Evolutionary conservation across 2,113 vertebrate species (phyloP).

Genomic region (Triplophysa tibetana): DNA sequence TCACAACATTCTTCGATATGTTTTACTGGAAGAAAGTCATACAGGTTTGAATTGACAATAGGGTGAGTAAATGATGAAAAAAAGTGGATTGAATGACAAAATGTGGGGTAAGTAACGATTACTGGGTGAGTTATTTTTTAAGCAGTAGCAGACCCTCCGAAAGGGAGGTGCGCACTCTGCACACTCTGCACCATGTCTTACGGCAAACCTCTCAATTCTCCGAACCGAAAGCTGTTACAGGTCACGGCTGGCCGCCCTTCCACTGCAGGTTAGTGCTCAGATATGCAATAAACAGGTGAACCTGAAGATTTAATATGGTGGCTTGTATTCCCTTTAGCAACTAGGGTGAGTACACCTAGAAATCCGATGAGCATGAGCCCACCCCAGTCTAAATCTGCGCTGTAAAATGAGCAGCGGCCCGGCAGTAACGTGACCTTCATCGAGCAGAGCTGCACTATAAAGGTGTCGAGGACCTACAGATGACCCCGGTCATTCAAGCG

Average conservation of each 20-base stretch:
- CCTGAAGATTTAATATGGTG: slow-evolving; percentile 51
- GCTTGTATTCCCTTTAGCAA: slow-evolving; percentile 25
- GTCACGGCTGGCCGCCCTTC: slow-evolving; percentile 33
- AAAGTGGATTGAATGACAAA: too few species aligned
- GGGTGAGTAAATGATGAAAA: too few species aligned
- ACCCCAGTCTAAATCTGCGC: neutral
- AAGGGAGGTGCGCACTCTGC: neutral
- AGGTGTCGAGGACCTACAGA: neutral
- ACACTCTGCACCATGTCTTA: neutral
- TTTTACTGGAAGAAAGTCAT: too few species aligned
- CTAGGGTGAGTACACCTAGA: neutral
- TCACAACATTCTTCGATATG: too few species aligned
- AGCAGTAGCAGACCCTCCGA: neutral
- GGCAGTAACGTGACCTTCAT: slow-evolving; percentile 32
- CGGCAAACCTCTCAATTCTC: neutral
- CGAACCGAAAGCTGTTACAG: neutral
- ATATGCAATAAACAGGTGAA: slow-evolving; percentile 44
- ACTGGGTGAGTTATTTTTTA: too few species aligned
- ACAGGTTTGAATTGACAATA: too few species aligned
- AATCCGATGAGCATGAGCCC: neutral
- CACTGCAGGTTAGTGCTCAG: slow-evolving; percentile 18
- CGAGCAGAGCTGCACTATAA: neutral
- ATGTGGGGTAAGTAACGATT: too few species aligned
- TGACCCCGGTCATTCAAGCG: slow-evolving; percentile 37
- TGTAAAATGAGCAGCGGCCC: neutral